Percentiles rank a stretch among this genome's conserved stretches.
phyloP scores from a whole-genome alignment of 2,797 vertebrate species.

The Melanotaenia nigrans region DNA sequence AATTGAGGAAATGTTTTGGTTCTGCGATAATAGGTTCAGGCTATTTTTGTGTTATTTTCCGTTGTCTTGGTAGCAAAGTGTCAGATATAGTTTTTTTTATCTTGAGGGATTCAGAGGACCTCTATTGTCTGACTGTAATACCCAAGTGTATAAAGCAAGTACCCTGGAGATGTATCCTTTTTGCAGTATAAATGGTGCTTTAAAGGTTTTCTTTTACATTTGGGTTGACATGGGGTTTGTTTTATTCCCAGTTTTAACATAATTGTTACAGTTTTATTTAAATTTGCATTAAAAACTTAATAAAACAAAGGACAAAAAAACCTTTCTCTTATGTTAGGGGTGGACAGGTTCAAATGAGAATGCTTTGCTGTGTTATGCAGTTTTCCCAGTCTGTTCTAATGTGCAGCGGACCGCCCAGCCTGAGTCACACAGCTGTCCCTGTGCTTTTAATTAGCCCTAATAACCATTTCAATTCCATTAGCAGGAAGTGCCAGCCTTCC shows the following conservation, averaged over 20 bases:
- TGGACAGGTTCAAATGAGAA: constrained; percentile 67
- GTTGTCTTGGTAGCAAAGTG: constrained; percentile 73
- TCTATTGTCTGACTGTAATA: constrained; percentile 62
- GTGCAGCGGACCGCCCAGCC: constrained; percentile 66
- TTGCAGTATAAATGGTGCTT: constrained; percentile 41
- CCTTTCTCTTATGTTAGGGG: constrained; percentile 33
- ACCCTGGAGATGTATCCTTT: constrained; percentile 41
- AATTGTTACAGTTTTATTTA: constrained; percentile 21
- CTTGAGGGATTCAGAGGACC: constrained; percentile 45
- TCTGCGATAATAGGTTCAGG: constrained; percentile 48
- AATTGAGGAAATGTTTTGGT: constrained; percentile 59
- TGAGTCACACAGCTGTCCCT: constrained; percentile 81
- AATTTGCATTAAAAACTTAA: constrained; percentile 30
- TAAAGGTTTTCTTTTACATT: constrained; percentile 33
- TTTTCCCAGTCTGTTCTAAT: constrained; percentile 75
- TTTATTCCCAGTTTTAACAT: constrained; percentile 26
- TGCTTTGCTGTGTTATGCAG: constrained; percentile 54
- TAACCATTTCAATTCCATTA: constrained; percentile 86
- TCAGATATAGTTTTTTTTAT: constrained; percentile 66
- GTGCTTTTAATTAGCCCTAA: constrained; percentile 85
- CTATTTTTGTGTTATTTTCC: constrained; percentile 65
- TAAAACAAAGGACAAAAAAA: constrained; percentile 35
- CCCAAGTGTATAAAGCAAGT: constrained; percentile 50
- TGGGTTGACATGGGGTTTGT: background rate
- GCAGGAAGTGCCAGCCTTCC: constrained; percentile 75